Evolutionary conservation across 2,888 invertebrate species (phyloP).

Genomic region (Pristionchus mayeri): DNA sequence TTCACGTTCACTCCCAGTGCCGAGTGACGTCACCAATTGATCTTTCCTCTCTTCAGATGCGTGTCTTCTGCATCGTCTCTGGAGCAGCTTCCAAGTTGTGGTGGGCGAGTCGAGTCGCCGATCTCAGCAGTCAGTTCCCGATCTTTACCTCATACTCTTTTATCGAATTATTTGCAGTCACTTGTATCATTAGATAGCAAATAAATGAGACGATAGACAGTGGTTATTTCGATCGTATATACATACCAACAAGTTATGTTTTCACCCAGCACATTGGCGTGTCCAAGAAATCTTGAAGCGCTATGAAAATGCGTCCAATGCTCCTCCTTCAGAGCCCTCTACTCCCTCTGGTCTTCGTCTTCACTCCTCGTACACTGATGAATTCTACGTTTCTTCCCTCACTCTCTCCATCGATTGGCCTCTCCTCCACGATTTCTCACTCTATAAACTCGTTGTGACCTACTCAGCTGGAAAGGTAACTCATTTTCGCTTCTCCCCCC

Average conservation of each 20-base stretch:
- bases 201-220: no score
- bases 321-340: constrained; percentile 64
- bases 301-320: not conserved
- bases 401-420: constrained; percentile 68
- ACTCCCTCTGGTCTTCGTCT: constrained; percentile 65
- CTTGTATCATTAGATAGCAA: not conserved
- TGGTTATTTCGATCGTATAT: no score
- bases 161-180: not conserved
- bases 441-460: constrained; percentile 68
- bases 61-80: constrained; percentile 72
- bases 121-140: constrained; percentile 65
- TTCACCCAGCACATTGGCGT: no score
- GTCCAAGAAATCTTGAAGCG: no score
- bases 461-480: constrained; percentile 67
- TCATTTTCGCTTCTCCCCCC: no score
- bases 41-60: constrained; percentile 50
- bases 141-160: not conserved
- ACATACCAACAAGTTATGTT: no score
- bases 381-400: constrained; percentile 71
- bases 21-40: no score
- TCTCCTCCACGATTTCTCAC: constrained; percentile 59
- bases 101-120: constrained; percentile 70
- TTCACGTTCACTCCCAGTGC: no score
- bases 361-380: constrained; percentile 64
- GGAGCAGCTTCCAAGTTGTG: constrained; percentile 70